Evolutionary conservation across 1,140 invertebrate species (phyloP), one percentile per base, ranked within the genome.

Genomic region (Heliconius himera): DNA sequence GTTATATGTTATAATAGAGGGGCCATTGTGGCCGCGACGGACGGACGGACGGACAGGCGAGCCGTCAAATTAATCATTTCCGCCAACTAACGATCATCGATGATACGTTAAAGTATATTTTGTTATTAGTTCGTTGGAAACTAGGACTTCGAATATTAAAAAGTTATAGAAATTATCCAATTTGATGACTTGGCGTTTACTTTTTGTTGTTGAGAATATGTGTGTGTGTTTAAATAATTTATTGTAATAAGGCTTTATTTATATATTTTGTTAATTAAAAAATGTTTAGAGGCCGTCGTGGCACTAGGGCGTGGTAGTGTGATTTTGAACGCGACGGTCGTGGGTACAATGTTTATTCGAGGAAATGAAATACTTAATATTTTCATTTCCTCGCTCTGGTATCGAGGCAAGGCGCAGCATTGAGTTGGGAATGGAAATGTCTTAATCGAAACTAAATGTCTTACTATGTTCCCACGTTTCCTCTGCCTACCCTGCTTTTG

Each of bases 31-130:
- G 6, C 13, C 54, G 41, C 38, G 73, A 74, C 73, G 22, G 73
- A 51, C 54, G 26, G 51, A 74, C 73, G 49, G 73, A 75, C 46
- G 41, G 38, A 74, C 74, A 36, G 74, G 13, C 54, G 36, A 41
- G 22, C 22, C 49, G 76, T 76, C 74, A 76, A 76, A 76, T 76
- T 76, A 70, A 76, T 76, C 38, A 46, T 76, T 76, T 76, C 56
- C 73, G 26, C 20, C 74, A 16, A 11, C 56, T 29, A 70, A 76
- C 74, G 66, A 66, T 76, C 38, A 22, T 11, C 51, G 26, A 66
- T 66, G 60, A 66, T 29, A 66, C 13, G 60, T 66, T 22, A 16
- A 66, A 66, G 3, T 66, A 26, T 6, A 66, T 66, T 66, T 66
- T 66, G 60, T 66, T 66, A 66, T 66, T 66, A 66, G 60, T 66